Evolutionary conservation across 2,113 vertebrate genomes (phyloP), one percentile per base, ranked within the genome.

Genomic region (Mesocricetus auratus): DNA sequence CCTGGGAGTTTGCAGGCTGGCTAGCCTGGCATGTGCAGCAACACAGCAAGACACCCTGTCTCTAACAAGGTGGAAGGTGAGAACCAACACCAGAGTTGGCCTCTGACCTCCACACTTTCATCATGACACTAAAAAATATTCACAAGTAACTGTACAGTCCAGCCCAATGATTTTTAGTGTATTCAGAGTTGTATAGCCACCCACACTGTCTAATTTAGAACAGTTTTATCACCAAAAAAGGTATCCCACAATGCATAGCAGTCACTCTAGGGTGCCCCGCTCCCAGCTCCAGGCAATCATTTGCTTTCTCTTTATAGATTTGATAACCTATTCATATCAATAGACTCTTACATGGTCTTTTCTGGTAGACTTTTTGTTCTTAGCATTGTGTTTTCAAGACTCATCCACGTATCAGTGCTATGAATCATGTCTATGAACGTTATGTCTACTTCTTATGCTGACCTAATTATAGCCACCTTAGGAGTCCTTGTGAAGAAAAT

Each of bases 131-230:
- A 19, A 69, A 86, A 66, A 68, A 19, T 5, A 15, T 50, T 19
- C 9, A 64, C 21, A 53, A 8, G 10, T 62, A 62, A 87, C 33
- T 6, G 0, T 24, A 50, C 1, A 7, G 6, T 62, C 83, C n/a
- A 39, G 0, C 33, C 50, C 16, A n/a, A 0, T 58, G 42, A n/a
- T 56, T 73, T 90, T 75, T 5, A 24, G 45, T 89, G 2, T 17
- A 29, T 86, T 73, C 45, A 13, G 50, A 58, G 36, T 58, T 74
- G 22, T 68, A 26, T 19, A 71, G 11, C n/a, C 60, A 58, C 3
- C n/a, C 47, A 45, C 26, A 56, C 7, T 39, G n/a, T 60, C 95
- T 93, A 88, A 66, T 86, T 90, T 96, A 53, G 73, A 74, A 45
- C 29, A 45, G 13, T 87, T 36, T 87, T 42, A 29, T 47, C 12